Evolutionary conservation across 1,140 invertebrate genomes (phyloP), one percentile per base, ranked within the genome.

Genomic region (Aphelenchoides fujianensis): DNA sequence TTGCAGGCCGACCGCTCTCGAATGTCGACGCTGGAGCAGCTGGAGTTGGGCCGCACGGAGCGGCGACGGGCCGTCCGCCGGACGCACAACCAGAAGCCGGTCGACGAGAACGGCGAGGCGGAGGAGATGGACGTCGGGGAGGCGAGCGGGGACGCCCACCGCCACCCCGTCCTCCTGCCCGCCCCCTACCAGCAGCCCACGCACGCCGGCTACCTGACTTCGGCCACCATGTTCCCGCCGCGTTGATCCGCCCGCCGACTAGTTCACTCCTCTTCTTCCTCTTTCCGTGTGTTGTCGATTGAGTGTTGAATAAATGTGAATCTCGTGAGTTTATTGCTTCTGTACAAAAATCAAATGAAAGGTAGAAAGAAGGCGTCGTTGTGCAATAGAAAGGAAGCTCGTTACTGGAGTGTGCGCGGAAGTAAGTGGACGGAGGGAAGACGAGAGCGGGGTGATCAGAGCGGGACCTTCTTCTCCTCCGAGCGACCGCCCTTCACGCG

Each of bases 111-210:
- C 31, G 63, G 32, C 1, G 31, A 66, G 12, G 63, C 16, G 16
- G 31, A 34, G 32, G 12, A 30, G 34, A 30, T 16, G 12, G 55
- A 59, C 34, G 12, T 48, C 23, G n/a, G n/a, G n/a, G 12, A 12
- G 41, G 12, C 41, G 12, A 7, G 27, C 12, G 5, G 12, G 5
- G 55, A 59, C 55, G 5, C 5, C 12, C 55, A 5, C 28, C 5
- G 19, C 5, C 5, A 59, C 32, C 36, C 1, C 3, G 12, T 37
- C 53, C 63, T 66, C 16, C 74, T 81, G 30, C 59, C 74, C 19
- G 76, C 53, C 59, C 79, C 79, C 2, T 53, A 52, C n/a, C 57
- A 67, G 2, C 79, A 81, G 59, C 79, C 79, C 34, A 79, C 79
- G 37, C 79, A 81, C 57, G 76, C 79, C 36, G 79, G 79, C 30